Base-by-base conservation (phyloP, 2,113 vertebrate genomes). In the Diphyllodes magnificus region DNA sequence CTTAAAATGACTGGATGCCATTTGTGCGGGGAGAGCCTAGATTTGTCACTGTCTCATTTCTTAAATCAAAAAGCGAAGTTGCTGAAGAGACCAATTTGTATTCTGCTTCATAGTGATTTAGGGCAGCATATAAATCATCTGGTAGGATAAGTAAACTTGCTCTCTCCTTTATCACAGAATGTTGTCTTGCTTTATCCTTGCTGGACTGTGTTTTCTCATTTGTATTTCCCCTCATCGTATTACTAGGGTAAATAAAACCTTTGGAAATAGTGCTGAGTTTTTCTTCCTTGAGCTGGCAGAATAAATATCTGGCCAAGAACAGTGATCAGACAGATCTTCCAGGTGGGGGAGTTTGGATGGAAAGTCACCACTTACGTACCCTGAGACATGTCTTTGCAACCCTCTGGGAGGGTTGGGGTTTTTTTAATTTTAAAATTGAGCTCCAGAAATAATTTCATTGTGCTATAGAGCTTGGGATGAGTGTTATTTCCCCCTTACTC, bases 211-310 rank as follows among this genome's bases (percentile, higher is more conserved):
- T 78, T 91, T 90, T 44, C 39, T 94, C 47, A 35, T 65, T 82
- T 6, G 0, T 7, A 2, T 73, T 82, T 51, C 20, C 42, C 30
- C 10, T 80, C 6, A 13, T 76, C 3, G 0, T 59, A 28, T 25
- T 65, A 45, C 23, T 30, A 23, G 25, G 6, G 33, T 85, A 72
- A 77, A 80, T 10, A 53, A 85, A 64, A 44, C 69, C 25, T 81
- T 79, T 37, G 31, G 15, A 82, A 77, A 40, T 68, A 28, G 11
- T 80, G 17, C 25, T 11, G 8, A 50, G 16, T 70, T 92, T 78
- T 42, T 81, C 9, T 13, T 90, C 33, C 35, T 37, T 0, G 0
- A 40, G 15, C n/a, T 85, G 51, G 9, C 15, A 59, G 33, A 57
- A 72, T 39, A 31, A 73, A 33, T 39, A 59, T 27, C 17, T 11